Evolutionary conservation across 2,113 vertebrate genomes (phyloP), one percentile per base, ranked within the genome.

Genomic region (Vireo altiloquus): DNA sequence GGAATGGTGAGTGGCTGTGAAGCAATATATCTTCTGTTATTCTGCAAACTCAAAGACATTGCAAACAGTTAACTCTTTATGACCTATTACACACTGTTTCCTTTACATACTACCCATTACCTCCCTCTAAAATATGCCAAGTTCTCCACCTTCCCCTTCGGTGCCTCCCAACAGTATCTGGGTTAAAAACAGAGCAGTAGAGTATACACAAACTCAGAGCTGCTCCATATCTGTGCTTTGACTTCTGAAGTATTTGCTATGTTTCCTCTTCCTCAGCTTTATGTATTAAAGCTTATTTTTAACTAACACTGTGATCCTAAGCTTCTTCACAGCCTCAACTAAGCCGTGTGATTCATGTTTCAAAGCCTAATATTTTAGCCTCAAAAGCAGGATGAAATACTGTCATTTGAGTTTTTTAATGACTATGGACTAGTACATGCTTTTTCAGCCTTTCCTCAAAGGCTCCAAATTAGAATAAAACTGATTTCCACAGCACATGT

Each of bases 241-340:
- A 33, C 72, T 94, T 89, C 92, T 82, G 78, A 94, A 86, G 53
- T 94, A 89, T 74, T 95, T 4, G 20, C 35, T 90, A 4, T 76
- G 63, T 68, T 96, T 42, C 49, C 31, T 82, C 75, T 89, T 87
- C 82, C 89, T 90, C 79, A 91, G 90, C 80, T 95, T 93, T 92
- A 90, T 95, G 90, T 89, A 94, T 86, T 90, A 77, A 84, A 96
- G 89, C 88, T 94, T 97, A 94, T 96, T 97, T 98, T 97, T 97
- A 96, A 96, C 81, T 65, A 77, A 85, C 60, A 2, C 42, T 71
- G 33, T 94, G 78, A 97, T 96, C 92, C 96, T 96, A 89, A 40
- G 80, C 90, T 95, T 95, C 94, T 95, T 88, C 54, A 75, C 87
- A 92, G 79, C 76, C 75, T 91, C 84, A 81, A 85, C 89, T 96